phyloP scores from a whole-genome alignment of 2,888 invertebrate species.

The Lasioglossum vierecki region DNA sequence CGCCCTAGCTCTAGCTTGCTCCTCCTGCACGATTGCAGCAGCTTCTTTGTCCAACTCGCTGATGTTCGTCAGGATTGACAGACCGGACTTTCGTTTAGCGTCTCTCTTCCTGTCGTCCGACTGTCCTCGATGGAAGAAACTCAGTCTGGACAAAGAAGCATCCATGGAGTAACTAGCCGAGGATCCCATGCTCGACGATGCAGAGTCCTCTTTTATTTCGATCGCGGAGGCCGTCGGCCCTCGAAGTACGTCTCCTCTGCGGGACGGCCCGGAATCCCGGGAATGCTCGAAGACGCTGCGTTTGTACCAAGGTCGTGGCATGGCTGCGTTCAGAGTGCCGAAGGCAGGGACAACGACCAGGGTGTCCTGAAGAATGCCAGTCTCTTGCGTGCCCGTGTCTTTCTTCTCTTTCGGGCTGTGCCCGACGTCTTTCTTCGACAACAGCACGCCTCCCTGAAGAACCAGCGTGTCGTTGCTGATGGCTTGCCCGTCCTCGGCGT shows the following conservation, averaged over 20 bases:
- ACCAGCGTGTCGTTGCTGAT: conserved; percentile 81
- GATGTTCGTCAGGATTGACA: conserved; percentile 89
- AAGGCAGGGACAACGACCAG: conserved; percentile 39
- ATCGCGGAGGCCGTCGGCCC: conserved; percentile 55
- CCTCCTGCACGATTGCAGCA: conserved; percentile 89
- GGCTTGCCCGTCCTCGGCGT: conserved; percentile 54
- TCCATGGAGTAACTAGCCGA: conserved; percentile 78
- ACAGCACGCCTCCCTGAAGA: conserved; percentile 77
- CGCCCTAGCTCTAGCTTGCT: conserved; percentile 81
- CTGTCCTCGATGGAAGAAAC: conserved; percentile 79
- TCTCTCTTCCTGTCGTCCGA: conserved; percentile 79
- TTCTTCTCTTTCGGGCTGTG: conserved; percentile 43
- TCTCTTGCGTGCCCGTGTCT: conserved; percentile 26
- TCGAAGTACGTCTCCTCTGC: conserved; percentile 72
- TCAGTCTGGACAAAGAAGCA: conserved; percentile 84
- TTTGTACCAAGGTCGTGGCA: conserved; percentile 89
- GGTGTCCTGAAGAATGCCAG: conserved; percentile 36
- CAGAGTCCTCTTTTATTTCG: conserved; percentile 66
- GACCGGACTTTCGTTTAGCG: conserved; percentile 86
- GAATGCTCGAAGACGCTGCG: conserved; percentile 84
- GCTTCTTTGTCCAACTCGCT: conserved; percentile 93
- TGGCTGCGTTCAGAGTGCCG: conserved; percentile 70
- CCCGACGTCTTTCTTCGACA: conserved; percentile 71
- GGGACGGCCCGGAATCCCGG: conserved; percentile 69
- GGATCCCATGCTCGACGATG: conserved; percentile 76